Evolutionary conservation across 2,797 vertebrate genomes (phyloP), one percentile per base, ranked within the genome.

Genomic region (Tympanoctomys barrerae): DNA sequence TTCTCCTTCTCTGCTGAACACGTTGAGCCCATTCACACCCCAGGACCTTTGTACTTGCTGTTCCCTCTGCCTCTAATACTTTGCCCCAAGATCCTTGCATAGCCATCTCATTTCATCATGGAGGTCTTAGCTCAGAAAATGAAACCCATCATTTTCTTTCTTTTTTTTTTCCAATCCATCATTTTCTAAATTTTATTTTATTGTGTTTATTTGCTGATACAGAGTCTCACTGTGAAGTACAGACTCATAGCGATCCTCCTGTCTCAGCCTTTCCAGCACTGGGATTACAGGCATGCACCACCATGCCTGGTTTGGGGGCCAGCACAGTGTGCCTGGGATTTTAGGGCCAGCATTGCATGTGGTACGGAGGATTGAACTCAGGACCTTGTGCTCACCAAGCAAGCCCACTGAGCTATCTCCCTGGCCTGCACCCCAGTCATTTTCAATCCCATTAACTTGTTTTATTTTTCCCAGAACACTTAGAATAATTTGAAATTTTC

Each of bases 391-490:
- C 52, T 54, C 52, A 11, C 12, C 52, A 54, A 14, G 49, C 49
- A 49, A 54, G 52, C 12, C 52, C 13, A 11, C 52, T 54, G 52
- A 54, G 52, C 52, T 54, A 14, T 54, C 52, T 54, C 52, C 52
- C 52, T 52, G 13, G 52, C 13, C 52, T 54, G 52, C 79, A 8
- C 31, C 4, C 18, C 19, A 42, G 84, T 24, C 46, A 77, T 66
- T 36, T 12, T 81, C 49, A 83, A 64, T 26, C 16, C 31, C 39
- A 39, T n/a, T 68, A 42, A 24, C 26, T 36, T 89, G 73, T 54
- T 71, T 86, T n/a, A 54, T 89, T 89, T 79, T 93, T 61, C 66
- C 73, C 33, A 80, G 75, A 83, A 16, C 59, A 46, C 66, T 84
- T 42, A 22, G 19, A 49, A 64, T 3, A 7, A 36, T 77, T 81